Evolutionary conservation across 2,113 vertebrate genomes (phyloP).

Genomic region (Tamias sibiricus): DNA sequence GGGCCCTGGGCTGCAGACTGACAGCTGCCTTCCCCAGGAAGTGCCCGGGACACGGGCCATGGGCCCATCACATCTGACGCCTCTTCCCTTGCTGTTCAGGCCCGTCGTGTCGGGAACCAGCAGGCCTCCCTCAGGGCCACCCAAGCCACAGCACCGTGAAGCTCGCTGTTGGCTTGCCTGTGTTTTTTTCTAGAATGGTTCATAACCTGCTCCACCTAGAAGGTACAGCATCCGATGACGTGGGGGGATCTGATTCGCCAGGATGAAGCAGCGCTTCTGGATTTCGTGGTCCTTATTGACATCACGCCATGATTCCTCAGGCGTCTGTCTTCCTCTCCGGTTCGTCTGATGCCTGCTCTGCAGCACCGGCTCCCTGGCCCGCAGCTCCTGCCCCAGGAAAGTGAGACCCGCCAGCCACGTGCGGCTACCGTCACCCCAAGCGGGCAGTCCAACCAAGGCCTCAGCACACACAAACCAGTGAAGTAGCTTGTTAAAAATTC

Average conservation of each 20-base stretch:
- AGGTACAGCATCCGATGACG: accelerated
- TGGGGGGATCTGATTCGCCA: neutral
- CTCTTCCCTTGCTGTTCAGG: neutral
- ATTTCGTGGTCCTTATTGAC: neutral
- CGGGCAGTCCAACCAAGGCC: neutral
- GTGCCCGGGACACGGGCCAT: too few relatives aligned
- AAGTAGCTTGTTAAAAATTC: neutral
- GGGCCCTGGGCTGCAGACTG: accelerated
- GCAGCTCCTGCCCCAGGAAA: accelerated
- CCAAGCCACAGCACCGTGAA: too few relatives aligned
- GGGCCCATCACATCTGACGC: accelerated
- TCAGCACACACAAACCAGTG: neutral
- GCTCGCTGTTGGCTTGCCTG: neutral
- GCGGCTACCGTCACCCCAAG: accelerated
- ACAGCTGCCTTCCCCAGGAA: neutral
- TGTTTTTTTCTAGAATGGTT: neutral
- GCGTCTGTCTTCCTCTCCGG: neutral
- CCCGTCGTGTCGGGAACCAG: neutral
- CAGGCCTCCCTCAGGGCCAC: neutral
- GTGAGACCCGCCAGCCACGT: accelerated
- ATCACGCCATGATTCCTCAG: too few relatives aligned
- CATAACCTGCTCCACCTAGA: neutral
- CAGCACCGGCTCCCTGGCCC: too few relatives aligned
- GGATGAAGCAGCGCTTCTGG: neutral
- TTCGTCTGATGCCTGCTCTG: too few relatives aligned